phyloP scores from a whole-genome alignment of 2,113 vertebrate genomes.

The Aleadryas rufinucha region DNA sequence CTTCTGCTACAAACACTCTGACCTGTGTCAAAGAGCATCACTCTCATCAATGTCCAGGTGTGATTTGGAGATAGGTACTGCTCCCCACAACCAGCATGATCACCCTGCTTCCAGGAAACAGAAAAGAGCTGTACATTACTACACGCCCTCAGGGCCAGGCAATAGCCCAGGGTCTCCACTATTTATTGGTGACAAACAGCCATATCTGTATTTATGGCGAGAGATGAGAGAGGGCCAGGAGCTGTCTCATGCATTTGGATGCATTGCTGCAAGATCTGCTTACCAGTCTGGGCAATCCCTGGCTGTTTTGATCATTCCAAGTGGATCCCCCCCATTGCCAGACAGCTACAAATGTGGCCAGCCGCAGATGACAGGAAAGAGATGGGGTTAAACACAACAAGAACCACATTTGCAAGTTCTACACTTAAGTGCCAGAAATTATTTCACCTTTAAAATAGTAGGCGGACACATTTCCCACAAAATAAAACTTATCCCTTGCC shows the following conservation, averaged over 20 bases:
- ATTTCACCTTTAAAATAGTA: not conserved
- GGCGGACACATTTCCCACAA: not conserved
- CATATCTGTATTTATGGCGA: not conserved
- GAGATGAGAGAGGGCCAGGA: not conserved
- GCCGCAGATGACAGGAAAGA: not conserved
- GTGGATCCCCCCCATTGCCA: not conserved
- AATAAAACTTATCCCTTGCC: not conserved
- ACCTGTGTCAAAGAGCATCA: not conserved
- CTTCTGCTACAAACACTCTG: not conserved
- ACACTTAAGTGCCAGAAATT: not conserved
- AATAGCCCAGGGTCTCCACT: not conserved
- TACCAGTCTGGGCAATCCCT: not conserved
- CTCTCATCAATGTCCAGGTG: not conserved
- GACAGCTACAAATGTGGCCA: not conserved
- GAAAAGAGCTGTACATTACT: not conserved
- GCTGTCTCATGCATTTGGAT: not conserved
- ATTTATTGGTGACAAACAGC: not conserved
- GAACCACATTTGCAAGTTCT: not conserved
- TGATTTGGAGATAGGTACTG: not conserved
- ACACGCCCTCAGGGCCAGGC: not conserved
- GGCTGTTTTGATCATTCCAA: not conserved
- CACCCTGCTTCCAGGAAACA: not conserved
- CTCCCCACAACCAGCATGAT: not conserved
- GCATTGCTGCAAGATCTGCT: not conserved
- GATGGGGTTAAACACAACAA: not conserved